Evolutionary conservation across 2,797 vertebrate species (phyloP).

Genomic region (Mallotus villosus): DNA sequence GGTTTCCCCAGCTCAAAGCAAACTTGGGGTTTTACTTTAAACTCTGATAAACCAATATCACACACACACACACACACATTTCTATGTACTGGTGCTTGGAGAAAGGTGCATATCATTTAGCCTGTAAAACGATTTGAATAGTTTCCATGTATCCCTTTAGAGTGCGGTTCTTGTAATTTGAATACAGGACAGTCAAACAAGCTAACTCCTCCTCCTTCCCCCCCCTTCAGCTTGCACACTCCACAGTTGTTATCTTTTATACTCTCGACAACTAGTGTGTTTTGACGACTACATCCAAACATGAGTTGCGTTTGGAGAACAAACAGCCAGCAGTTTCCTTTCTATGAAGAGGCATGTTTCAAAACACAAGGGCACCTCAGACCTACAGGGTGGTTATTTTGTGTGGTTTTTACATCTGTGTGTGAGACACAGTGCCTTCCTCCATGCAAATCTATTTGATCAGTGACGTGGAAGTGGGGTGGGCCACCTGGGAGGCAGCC

Average conservation of each 20-base stretch:
- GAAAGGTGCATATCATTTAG: slow-evolving; percentile 53
- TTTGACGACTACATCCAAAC: slow-evolving; percentile 15
- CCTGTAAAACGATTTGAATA: slow-evolving; percentile 65
- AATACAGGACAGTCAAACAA: slow-evolving; percentile 60
- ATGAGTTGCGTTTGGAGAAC: slow-evolving; percentile 12
- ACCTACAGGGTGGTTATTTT: slow-evolving; percentile 44
- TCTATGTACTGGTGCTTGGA: slow-evolving; percentile 67
- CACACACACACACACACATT: slow-evolving; percentile 59
- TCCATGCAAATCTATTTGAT: slow-evolving; percentile 74
- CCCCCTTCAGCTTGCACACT: slow-evolving; percentile 39
- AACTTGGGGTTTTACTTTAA: slow-evolving; percentile 72
- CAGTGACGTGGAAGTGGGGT: slow-evolving; percentile 72
- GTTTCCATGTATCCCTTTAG: slow-evolving; percentile 55
- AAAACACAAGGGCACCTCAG: slow-evolving; percentile 53
- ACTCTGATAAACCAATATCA: slow-evolving; percentile 74
- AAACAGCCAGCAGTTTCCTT: slow-evolving; percentile 18
- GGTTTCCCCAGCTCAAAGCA: slow-evolving; percentile 68
- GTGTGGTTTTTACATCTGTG: slow-evolving; percentile 61
- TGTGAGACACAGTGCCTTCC: slow-evolving; percentile 79
- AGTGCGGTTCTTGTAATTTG: slow-evolving; percentile 51
- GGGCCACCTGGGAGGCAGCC: slow-evolving; percentile 43
- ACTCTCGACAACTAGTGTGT: slow-evolving; percentile 12
- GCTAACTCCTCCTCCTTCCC: slow-evolving; percentile 47
- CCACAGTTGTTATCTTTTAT: slow-evolving; percentile 24
- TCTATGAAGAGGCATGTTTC: slow-evolving; percentile 36